These are phyloP conservation scores for Thymallus thymallus DNA, from an alignment of 2,113 vertebrate species.

Conservation along the genomic window DNA sequence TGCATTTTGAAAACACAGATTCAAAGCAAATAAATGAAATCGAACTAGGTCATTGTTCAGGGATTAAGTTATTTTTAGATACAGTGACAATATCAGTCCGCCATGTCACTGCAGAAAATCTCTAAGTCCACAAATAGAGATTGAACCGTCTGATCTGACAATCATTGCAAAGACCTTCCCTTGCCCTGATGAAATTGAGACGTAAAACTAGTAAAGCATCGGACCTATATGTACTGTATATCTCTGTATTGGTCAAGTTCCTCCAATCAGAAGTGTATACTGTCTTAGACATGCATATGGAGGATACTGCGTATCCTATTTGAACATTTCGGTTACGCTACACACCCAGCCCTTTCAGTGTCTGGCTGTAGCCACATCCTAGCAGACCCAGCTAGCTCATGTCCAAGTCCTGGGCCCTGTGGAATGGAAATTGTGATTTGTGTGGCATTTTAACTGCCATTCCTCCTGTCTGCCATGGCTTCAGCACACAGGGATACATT, in stretches of 20 bases:
- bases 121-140: no score
- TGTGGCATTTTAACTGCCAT: conserved; percentile 18
- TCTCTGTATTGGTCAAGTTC: no score
- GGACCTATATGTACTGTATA: no score
- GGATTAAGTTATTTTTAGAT: background rate
- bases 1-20: conserved; percentile 51
- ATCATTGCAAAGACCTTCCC: no score
- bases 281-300: no score
- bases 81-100: background rate
- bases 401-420: no score
- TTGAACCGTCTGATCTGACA: no score
- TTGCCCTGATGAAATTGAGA: no score
- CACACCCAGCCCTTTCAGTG: conserved; percentile 10
- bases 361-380: conserved; percentile 25
- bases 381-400: background rate
- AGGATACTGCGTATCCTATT: background rate
- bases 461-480: conserved; percentile 13
- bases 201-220: no score
- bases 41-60: background rate
- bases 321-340: conserved; percentile 28
- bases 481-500: background rate
- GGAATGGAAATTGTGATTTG: conserved; percentile 20
- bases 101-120: background rate
- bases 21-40: conserved; percentile 46
- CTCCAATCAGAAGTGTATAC: no score